Conservation (phyloP, 2,888 invertebrate species). For the Pheosia gnoma region DNA sequence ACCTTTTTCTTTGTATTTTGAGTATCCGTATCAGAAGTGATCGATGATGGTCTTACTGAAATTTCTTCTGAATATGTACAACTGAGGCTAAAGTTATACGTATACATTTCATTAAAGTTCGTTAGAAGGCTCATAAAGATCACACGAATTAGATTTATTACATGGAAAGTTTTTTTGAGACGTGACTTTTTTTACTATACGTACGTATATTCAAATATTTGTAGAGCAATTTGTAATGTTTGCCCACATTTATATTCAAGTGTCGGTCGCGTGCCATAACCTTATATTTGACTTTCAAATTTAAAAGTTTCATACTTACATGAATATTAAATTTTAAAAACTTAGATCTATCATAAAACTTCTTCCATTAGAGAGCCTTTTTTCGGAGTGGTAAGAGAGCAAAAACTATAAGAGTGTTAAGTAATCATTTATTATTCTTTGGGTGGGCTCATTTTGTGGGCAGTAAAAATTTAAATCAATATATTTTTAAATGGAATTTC, state of each 20-base stretch:
- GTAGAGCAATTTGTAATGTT: constrained; percentile 50
- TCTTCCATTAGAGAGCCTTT: neutral
- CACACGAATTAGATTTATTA: neutral
- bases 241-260: constrained; percentile 43
- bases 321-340: constrained; percentile 29
- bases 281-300: constrained; percentile 50
- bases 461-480: too few relatives aligned
- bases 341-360: neutral
- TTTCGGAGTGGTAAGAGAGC: neutral
- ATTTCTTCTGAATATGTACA: neutral
- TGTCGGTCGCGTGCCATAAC: constrained; percentile 49
- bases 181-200: constrained; percentile 30
- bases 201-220: constrained; percentile 49
- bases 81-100: neutral
- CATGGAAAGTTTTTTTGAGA: constrained; percentile 1
- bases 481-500: neutral
- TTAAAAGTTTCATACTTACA: constrained; percentile 34
- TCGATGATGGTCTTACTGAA: neutral
- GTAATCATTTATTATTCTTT: too few relatives aligned
- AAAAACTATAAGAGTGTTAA: too few relatives aligned
- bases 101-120: neutral
- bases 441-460: too few relatives aligned
- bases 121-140: neutral
- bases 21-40: neutral
- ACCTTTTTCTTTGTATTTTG: constrained; percentile 15